These are phyloP conservation scores for Pseudorasbora parva DNA, from an alignment of 2,113 vertebrate genomes.

Conservation along the genomic window DNA sequence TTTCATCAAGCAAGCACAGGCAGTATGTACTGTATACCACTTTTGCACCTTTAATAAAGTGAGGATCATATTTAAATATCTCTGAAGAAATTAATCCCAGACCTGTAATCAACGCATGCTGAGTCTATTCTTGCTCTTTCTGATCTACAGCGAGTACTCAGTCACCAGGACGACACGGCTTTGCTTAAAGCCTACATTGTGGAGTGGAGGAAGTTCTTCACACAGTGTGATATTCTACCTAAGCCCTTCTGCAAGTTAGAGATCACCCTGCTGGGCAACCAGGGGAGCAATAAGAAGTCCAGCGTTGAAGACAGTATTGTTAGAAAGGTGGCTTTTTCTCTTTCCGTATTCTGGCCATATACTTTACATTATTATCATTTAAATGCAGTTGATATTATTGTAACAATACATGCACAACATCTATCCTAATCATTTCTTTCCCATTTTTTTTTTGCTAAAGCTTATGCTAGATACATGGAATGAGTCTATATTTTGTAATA, in stretches of 20 bases:
- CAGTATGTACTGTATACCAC: slow-evolving; percentile 77
- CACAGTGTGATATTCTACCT: slow-evolving; percentile 84
- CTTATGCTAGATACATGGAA: slow-evolving; percentile 99
- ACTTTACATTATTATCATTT: not conserved
- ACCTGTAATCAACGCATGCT: not conserved
- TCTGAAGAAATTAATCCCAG: not conserved
- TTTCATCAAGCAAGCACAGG: slow-evolving; percentile 99
- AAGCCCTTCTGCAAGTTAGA: slow-evolving; percentile 93
- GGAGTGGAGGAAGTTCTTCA: slow-evolving; percentile 95
- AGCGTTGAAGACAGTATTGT: slow-evolving; percentile 98
- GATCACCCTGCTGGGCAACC: slow-evolving; percentile 96
- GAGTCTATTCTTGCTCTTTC: not conserved
- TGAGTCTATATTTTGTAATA: slow-evolving; percentile 99
- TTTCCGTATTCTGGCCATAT: not conserved
- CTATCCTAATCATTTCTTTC: not conserved
- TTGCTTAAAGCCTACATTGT: slow-evolving; percentile 96
- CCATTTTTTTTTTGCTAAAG: slow-evolving; percentile 66
- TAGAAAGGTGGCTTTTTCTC: slow-evolving; percentile 84
- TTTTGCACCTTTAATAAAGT: not conserved
- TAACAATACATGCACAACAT: not conserved
- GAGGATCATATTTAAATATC: not conserved
- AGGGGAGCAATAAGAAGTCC: slow-evolving; percentile 98
- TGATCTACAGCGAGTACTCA: slow-evolving; percentile 86
- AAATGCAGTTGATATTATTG: not conserved
- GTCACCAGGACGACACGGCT: slow-evolving; percentile 97